A percentile compares a stretch with the other conserved stretches of the same genome.
phyloP scores from a whole-genome alignment of 2,888 invertebrate genomes.

The Drosophila mimetica region DNA sequence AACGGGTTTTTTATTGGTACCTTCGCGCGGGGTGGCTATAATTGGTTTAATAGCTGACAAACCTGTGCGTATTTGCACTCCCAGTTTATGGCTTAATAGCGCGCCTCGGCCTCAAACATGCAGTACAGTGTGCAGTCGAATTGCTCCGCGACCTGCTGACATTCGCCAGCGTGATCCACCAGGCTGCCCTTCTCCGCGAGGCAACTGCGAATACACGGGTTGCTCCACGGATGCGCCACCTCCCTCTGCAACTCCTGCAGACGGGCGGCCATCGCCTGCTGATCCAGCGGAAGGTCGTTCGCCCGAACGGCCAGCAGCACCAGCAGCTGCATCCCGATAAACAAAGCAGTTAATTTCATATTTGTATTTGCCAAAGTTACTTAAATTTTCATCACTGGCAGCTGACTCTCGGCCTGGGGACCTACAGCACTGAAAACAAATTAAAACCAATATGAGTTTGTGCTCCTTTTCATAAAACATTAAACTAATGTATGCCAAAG shows the following conservation, averaged over 20 bases:
- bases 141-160: not conserved
- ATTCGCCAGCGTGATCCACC: slow-evolving; percentile 3
- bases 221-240: not conserved
- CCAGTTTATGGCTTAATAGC: slow-evolving; percentile 3
- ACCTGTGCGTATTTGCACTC: slow-evolving; percentile 6
- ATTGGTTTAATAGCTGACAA: slow-evolving; percentile 29
- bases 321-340: slow-evolving; percentile 43
- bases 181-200: not conserved
- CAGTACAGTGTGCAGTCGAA: slow-evolving; percentile 22
- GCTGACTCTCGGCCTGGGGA: slow-evolving; percentile 35
- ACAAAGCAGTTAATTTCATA: slow-evolving; percentile 65
- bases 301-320: slow-evolving; percentile 14
- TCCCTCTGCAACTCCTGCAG: not conserved
- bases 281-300: slow-evolving; percentile 17
- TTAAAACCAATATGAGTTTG: no score
- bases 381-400: slow-evolving; percentile 64
- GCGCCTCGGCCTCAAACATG: not conserved
- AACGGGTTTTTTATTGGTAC: slow-evolving; percentile 8
- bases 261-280: not conserved
- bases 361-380: slow-evolving; percentile 47
- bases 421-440: not conserved
- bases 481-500: no score
- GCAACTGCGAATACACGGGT: slow-evolving; percentile 2
- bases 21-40: not conserved
- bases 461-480: no score